Evolutionary conservation across 2,113 vertebrate species (phyloP).

Genomic region (Chinchilla lanigera): DNA sequence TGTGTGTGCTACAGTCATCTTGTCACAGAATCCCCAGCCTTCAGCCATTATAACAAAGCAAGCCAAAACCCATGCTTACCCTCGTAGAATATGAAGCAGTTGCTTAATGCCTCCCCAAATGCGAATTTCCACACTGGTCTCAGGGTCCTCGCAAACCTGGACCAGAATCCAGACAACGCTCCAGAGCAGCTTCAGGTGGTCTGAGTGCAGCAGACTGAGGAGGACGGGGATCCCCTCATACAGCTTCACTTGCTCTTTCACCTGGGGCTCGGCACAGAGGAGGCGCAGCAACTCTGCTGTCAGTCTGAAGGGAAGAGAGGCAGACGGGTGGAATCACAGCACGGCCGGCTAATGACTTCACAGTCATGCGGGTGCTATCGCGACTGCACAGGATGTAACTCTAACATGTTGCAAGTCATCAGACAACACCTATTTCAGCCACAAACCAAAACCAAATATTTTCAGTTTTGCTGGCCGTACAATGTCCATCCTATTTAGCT

Average conservation of each 20-base stretch:
- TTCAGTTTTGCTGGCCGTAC: not conserved
- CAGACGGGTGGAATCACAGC: not conserved
- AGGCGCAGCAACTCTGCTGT: slow-evolving; percentile 91
- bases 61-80: slow-evolving; percentile 79
- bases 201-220: slow-evolving; percentile 91
- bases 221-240: slow-evolving; percentile 91
- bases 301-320: slow-evolving; percentile 82
- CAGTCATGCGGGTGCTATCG: not conserved
- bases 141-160: slow-evolving; percentile 93
- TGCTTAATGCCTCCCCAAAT: slow-evolving; percentile 95
- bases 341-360: accelerated
- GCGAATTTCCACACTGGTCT: slow-evolving; percentile 90
- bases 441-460: not conserved
- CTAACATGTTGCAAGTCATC: not conserved
- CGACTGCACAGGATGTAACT: accelerated
- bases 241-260: slow-evolving; percentile 92
- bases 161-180: slow-evolving; percentile 93
- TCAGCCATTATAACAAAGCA: not conserved
- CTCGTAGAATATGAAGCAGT: slow-evolving; percentile 91
- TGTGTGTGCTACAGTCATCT: not conserved
- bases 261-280: slow-evolving; percentile 88
- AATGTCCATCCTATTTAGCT: not conserved
- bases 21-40: accelerated
- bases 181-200: slow-evolving; percentile 93
- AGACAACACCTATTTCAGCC: not conserved